Conservation (phyloP, 1,140 invertebrate species). For the Centruroides vittatus region DNA sequence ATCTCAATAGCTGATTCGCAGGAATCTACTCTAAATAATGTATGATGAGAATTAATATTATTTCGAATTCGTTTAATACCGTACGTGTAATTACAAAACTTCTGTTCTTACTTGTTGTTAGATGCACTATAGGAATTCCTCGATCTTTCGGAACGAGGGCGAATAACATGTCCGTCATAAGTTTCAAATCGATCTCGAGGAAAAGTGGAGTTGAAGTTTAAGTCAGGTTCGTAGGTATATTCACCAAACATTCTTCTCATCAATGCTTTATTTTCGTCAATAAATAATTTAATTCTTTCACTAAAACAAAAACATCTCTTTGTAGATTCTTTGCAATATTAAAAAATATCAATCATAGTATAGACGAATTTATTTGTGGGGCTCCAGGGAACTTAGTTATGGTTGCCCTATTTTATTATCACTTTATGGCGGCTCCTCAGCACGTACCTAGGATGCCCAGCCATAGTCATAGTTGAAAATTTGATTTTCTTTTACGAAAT, state of each 20-base stretch:
- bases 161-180: constrained; percentile 15
- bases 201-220: not conserved
- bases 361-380: no score
- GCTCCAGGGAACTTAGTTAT: no score
- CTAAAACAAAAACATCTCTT: constrained; percentile 37
- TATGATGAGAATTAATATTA: no score
- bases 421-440: no score
- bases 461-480: no score
- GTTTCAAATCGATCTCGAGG: constrained; percentile 13
- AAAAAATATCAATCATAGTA: not conserved
- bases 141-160: constrained; percentile 9
- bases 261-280: constrained; percentile 82
- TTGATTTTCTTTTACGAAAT: no score
- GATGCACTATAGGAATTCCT: constrained; percentile 14
- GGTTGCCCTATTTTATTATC: no score
- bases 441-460: no score
- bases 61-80: no score
- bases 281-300: constrained; percentile 74
- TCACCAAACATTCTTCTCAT: constrained; percentile 70
- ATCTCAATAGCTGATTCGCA: constrained; percentile 88
- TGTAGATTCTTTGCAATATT: not conserved
- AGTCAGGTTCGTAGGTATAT: constrained; percentile 14
- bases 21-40: constrained; percentile 47
- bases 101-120: constrained; percentile 15
- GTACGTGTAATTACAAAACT: no score